Percentiles rank a stretch among this genome's conserved stretches.
These are phyloP conservation scores for Perca schrenkii DNA, from an alignment of 2,113 vertebrate species.

Conservation along the genomic window DNA sequence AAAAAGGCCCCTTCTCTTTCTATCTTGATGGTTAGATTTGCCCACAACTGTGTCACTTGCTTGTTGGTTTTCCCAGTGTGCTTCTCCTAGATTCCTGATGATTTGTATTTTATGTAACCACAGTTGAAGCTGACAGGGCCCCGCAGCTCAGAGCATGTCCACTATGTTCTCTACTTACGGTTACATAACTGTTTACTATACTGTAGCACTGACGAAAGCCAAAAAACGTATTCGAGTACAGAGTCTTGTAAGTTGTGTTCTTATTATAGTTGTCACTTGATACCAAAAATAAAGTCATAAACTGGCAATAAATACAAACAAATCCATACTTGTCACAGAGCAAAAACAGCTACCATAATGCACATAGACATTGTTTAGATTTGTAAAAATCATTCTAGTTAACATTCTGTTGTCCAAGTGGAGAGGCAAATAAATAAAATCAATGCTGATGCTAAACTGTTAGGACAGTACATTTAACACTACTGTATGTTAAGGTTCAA, in stretches of 20 bases:
- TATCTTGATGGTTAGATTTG: neutral
- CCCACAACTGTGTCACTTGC: conserved; percentile 1
- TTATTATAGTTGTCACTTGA: conserved; percentile 44
- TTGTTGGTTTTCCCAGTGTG: conserved; percentile 46
- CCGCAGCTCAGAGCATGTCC: conserved; percentile 36
- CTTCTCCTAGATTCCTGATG: conserved; percentile 34
- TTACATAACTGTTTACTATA: conserved; percentile 68
- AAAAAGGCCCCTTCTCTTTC: conserved; percentile 46
- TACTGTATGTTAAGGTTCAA: conserved; percentile 42
- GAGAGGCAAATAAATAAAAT: conserved; percentile 70
- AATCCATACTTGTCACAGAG: conserved; percentile 40
- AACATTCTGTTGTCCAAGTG: conserved; percentile 64
- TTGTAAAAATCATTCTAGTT: conserved; percentile 21
- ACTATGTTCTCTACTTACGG: conserved; percentile 42
- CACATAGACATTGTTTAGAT: conserved; percentile 27
- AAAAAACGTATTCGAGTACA: conserved; percentile 47
- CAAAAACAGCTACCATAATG: conserved; percentile 31
- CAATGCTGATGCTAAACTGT: conserved; percentile 26
- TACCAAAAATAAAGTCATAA: conserved; percentile 53
- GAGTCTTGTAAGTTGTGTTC: conserved; percentile 52
- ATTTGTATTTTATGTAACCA: conserved; percentile 64
- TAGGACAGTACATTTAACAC: conserved; percentile 35
- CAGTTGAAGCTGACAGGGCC: conserved; percentile 36
- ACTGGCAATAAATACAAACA: conserved; percentile 63
- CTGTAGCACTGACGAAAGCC: conserved; percentile 41